phyloP scores from a whole-genome alignment of 2,888 invertebrate species.

The Tenthredo distinguenda region DNA sequence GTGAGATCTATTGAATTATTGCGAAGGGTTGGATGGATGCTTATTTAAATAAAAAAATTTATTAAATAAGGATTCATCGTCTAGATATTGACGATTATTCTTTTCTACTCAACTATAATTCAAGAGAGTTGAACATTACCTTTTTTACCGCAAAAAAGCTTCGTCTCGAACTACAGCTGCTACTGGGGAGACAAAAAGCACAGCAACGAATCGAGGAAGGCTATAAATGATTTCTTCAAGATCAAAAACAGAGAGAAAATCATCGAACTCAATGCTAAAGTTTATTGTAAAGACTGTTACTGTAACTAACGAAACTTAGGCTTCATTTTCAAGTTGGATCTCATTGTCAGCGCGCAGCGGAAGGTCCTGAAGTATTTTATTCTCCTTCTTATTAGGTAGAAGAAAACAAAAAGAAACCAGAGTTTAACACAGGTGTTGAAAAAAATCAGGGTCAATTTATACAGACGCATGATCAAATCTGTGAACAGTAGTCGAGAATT shows the following conservation, averaged over 20 bases:
- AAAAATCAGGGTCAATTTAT: neutral
- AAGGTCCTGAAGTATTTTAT: neutral
- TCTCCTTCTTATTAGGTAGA: neutral
- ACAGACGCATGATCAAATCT: conserved; percentile 5
- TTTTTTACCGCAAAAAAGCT: neutral
- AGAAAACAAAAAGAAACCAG: neutral
- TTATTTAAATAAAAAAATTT: neutral
- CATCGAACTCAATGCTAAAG: neutral
- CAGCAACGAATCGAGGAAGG: neutral
- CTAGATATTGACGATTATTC: neutral
- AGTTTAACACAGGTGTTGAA: neutral
- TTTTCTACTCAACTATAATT: neutral
- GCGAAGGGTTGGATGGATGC: neutral
- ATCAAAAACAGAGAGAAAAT: neutral
- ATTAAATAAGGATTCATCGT: neutral
- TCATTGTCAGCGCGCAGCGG: conserved; percentile 37
- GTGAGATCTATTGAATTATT: neutral
- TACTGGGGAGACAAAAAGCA: neutral
- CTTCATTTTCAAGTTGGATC: conserved; percentile 27
- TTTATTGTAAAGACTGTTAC: neutral
- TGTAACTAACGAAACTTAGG: neutral
- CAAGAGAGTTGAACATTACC: neutral
- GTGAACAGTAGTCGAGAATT: neutral
- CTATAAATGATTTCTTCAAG: neutral
- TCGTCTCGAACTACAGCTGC: neutral